Base-by-base conservation (phyloP, 64 coral and sea anemone genomes). In the Stichodactyla mertensii region DNA sequence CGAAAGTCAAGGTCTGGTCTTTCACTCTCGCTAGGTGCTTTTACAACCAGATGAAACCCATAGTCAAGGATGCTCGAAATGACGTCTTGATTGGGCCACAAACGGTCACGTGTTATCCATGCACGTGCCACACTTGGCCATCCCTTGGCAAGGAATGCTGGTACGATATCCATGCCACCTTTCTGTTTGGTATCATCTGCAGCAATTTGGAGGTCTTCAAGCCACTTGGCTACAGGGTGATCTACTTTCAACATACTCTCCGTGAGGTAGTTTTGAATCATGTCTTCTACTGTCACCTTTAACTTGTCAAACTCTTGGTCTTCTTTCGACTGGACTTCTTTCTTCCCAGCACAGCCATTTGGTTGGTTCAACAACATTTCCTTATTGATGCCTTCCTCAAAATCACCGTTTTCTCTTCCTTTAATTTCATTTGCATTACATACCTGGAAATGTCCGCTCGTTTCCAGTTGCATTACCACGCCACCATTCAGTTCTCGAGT, bases 1-100 rank as follows among this genome's bases (percentile, higher is more conserved):
- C 92, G 88, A 78, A 93, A 93, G 74, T 79, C 84, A 15, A 71
- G 86, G 23, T 93, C 85, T 8, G 84, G 88, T 69, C 82, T 87
- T 6, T 83, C 92, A 62, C 66, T 26, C 18, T 19, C 55, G 15
- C 84, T 83, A 7, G 88, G 88, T 6, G 57, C 54, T 74, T 93
- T 93, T 8, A 90, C 92, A 0, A 93, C 92, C 10, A 93, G 15
- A 26, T 93, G 88, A 71, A 84, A 93, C 4, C 92, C 92, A 52
- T 87, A 88, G 10, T 87, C 60, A 20, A 93, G 20, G 71, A 93
- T 85, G 31, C 74, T 70, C 16, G 79, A 57, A 24, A 93, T 60
- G 20, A 62, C 82, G 10, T 84, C 22, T 0, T 82, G 54, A 54
- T 54, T 77, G 54, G 92, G 92, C 92, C 92, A 93, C 77, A 78